Base-by-base conservation (phyloP, 2,113 vertebrate genomes). In the Cololabis saira region DNA sequence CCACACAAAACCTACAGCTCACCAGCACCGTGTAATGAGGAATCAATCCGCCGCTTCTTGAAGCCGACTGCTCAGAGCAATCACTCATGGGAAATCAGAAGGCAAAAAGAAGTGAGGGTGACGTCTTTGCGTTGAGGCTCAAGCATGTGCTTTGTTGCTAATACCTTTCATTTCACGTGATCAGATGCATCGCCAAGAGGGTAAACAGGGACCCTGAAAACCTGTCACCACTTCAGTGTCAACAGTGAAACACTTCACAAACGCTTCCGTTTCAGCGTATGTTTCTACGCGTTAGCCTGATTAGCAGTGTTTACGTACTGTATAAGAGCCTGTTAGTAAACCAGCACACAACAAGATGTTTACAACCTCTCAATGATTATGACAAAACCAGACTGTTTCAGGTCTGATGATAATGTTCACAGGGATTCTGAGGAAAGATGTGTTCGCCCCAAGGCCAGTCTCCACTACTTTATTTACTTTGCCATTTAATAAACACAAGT, bases 81-180 rank as follows among this genome's bases (percentile, higher is more conserved):
- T 68, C 10, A 56, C 73, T 73, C 19, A 8, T 12, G 58, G 53
- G 68, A 73, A 76, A 55, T 55, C 24, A 1, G 53, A 47, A 22
- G 40, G 19, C 4, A 30, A n/a, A 30, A n/a, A 52, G 43, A 18
- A 14, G 17, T 7, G 14, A 14, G 22, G 33, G 13, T 48, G 11
- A 45, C 19, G 27, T 57, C 61, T 21, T 57, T 11, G 1, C 10
- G 33, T 37, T 6, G 17, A 37, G 24, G 14, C 7, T 7, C 12
- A 7, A 15, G n/a, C 22, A 19, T 7, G 49, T 2, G 21, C 59
- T 12, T 47, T 15, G 61, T 45, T 7, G 24, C 19, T 67, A 14
- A 12, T 11, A 21, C 18, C 16, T 43, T 42, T 14, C 10, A 41
- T 30, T 43, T 56, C 18, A 42, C 33, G 47, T 16, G 52, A 57